phyloP scores from a whole-genome alignment of 2,797 vertebrate species.

The Rhinella marina region DNA sequence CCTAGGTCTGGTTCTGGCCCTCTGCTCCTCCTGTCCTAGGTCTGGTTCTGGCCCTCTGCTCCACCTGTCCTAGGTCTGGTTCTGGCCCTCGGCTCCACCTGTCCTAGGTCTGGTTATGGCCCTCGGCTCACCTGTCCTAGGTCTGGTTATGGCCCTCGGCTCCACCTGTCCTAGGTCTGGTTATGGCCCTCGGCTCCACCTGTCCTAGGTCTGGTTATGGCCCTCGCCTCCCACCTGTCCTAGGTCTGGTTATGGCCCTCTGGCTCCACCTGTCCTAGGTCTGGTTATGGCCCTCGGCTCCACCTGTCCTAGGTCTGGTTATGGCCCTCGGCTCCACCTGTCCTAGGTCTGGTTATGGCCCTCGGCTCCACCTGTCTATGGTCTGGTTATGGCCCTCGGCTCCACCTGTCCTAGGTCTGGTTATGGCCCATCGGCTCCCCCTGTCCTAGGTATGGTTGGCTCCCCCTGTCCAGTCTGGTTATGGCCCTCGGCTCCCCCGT shows the following conservation, averaged over 20 bases:
- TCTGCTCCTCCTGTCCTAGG: background rate
- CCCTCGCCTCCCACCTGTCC: background rate
- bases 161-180: background rate
- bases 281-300: background rate
- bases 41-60: too few relatives aligned
- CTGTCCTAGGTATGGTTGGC: background rate
- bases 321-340: background rate
- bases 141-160: background rate
- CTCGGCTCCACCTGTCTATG: background rate
- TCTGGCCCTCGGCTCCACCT: too few relatives aligned
- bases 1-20: background rate
- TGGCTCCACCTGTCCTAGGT: background rate
- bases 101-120: background rate
- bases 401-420: background rate
- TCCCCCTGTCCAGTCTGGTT: background rate
- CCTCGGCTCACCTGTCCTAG: background rate
- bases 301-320: background rate
- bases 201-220: background rate
- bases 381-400: background rate
- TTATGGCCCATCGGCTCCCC: background rate
- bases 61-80: too few relatives aligned
- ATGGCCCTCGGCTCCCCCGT: background rate
- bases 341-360: background rate
- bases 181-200: background rate
- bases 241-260: background rate